Base-by-base conservation (phyloP, 1,140 invertebrate species). In the Camponotus floridanus region DNA sequence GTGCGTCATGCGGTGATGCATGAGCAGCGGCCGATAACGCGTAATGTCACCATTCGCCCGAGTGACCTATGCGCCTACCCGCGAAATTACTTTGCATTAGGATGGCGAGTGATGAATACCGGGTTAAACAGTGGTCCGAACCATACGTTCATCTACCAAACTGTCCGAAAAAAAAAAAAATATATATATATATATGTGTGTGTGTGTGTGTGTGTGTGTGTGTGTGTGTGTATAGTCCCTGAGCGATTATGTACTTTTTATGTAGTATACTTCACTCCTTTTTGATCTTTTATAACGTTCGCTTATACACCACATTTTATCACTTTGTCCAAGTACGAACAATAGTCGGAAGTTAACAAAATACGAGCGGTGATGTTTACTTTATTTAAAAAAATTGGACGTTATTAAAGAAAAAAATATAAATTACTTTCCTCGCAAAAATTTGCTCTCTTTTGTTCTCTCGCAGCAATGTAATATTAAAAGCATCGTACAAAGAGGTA, bases 11-110 rank as follows among this genome's bases (percentile, higher is more conserved):
- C 87, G 85, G 79, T 91, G 90, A 92, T 90, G 90, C 87, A 92
- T 88, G 91, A 92, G 86, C 87, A 86, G 71, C 84, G 74, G 80
- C 74, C 85, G 87, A 92, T 92, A 92, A 91, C 92, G 87, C 71
- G 88, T 88, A 91, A 91, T 87, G 87, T 91, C 90, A 90, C 89
- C 86, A 88, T 88, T 90, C 85, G 48, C 85, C 68, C 86, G 81
- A 31, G 61, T 65, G 73, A 85, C 76, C 81, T 78, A 81, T 83
- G 62, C 87, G 86, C 85, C 87, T 89, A 89, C 79, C 83, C 86
- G 59, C 59, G 68, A 88, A 87, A 91, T 79, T 87, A 89, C 86
- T 78, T 88, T 85, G 45, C 86, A 90, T 86, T 89, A 89, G 85
- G 71, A 79, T 64, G 55, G 18, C 79, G 79, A 62, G 79, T 83